A percentile compares a stretch with the other conserved stretches of the same genome.
phyloP scores from a whole-genome alignment of 2,797 vertebrate species.

The Danionella dracula region DNA sequence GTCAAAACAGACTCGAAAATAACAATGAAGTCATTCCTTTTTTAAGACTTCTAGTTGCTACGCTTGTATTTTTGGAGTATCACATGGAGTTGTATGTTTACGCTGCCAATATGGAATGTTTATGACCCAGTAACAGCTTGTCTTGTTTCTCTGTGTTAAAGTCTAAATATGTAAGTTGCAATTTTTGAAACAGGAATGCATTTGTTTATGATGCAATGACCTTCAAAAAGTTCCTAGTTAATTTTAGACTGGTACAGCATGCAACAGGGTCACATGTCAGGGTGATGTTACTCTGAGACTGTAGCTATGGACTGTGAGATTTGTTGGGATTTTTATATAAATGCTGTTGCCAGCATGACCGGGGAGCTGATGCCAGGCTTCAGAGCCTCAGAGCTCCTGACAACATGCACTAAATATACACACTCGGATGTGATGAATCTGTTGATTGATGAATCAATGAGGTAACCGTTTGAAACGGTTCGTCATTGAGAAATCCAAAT shows the following conservation, averaged over 20 bases:
- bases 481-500: neutral
- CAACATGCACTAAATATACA: constrained; percentile 14
- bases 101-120: neutral
- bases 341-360: constrained; percentile 30
- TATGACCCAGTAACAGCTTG: neutral
- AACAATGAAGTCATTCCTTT: constrained; percentile 23
- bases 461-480: neutral
- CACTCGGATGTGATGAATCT: neutral
- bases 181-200: too few species aligned
- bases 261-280: constrained; percentile 22
- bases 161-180: too few species aligned
- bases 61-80: constrained; percentile 12
- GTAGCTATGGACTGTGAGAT: constrained; percentile 14
- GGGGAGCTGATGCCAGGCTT: neutral
- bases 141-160: too few species aligned
- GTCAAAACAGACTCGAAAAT: constrained; percentile 7
- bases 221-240: constrained; percentile 2
- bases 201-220: neutral
- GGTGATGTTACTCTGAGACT: constrained; percentile 1
- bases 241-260: constrained; percentile 28
- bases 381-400: constrained; percentile 3
- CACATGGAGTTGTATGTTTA: neutral
- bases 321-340: constrained; percentile 42
- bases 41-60: neutral
- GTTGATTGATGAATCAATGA: neutral